Percentiles rank a stretch among this genome's conserved stretches.
Evolutionary conservation across 30 jellyfish, hydroid and myxozoan genomes (phyloP).

Genomic region (Chrysaora quinquecirrha): DNA sequence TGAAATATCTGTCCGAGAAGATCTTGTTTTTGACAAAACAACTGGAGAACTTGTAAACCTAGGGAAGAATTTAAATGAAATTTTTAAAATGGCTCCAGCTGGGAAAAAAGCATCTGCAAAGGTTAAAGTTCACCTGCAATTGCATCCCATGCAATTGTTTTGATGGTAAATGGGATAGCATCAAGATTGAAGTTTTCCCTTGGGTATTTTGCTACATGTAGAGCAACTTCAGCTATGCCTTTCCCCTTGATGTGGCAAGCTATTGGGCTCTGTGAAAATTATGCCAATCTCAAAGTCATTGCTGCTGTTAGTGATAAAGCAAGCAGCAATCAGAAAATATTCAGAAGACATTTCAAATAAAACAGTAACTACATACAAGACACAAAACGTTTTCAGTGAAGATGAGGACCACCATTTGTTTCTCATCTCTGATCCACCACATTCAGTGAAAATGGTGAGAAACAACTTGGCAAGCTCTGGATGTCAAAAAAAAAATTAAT

Average conservation of each 20-base stretch:
- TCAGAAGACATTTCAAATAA: not conserved
- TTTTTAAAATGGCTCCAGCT: not conserved
- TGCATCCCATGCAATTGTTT: not conserved
- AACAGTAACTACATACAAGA: not conserved
- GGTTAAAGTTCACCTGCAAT: not conserved
- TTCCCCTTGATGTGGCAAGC: too few relatives aligned
- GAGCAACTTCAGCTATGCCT: not conserved
- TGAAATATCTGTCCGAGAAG: too few relatives aligned
- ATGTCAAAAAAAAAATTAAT: slow-evolving; percentile 26
- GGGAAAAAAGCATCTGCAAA: too few relatives aligned
- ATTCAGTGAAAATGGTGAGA: slow-evolving; percentile 30
- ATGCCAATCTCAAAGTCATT: too few relatives aligned
- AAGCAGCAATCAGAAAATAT: slow-evolving; percentile 1
- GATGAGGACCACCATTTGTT: slow-evolving; percentile 28
- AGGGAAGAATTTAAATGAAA: not conserved
- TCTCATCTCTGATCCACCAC: slow-evolving; percentile 48
- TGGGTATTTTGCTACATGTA: not conserved
- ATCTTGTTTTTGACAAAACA: too few relatives aligned
- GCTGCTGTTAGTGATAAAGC: not conserved
- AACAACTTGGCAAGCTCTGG: slow-evolving; percentile 46
- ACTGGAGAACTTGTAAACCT: not conserved
- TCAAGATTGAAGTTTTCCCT: not conserved
- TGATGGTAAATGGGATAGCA: not conserved
- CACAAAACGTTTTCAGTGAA: slow-evolving; percentile 17
- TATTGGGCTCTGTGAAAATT: too few relatives aligned